Evolutionary conservation across 2,797 vertebrate species (phyloP), one percentile per base, ranked within the genome.

Genomic region (Scarus forsteni): DNA sequence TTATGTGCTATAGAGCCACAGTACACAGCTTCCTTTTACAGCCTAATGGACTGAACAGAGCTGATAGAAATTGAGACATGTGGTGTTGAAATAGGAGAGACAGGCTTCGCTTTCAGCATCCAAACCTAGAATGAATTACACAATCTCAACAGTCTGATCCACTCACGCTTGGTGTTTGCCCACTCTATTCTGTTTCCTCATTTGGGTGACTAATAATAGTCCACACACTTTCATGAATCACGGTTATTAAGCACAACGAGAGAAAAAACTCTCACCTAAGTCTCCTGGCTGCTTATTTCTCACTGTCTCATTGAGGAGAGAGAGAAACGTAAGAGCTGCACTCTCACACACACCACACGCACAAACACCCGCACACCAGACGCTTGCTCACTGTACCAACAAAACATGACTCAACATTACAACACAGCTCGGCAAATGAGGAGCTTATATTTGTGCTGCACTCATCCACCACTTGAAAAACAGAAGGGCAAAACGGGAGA

Each of bases 391-490:
- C 8, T 14, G 59, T 55, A 60, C 46, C 67, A 72, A 59, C 60
- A 72, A 74, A 81, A 73, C 55, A 15, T 59, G 72, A 79, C 80
- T 84, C 66, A 63, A 66, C 66, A 62, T 79, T 60, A 75, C 67
- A 55, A 73, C 59, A 51, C 73, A 52, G 58, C 46, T 52, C 68
- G 49, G 73, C 58, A 79, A 82, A 77, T 74, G 50, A 76, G 85
- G 73, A 74, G 57, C 63, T 66, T 40, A 19, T 58, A 72, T 83
- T 75, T 72, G 70, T 18, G 54, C 59, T 55, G 48, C 69, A 38
- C 79, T 84, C 73, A 56, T 80, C 66, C 40, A 2, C 51, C 75
- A 60, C 80, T 86, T 10, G 56, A 51, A 77, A 86, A 90, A 66
- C 64, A 77, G 43, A 75, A 73, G 49, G 59, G 60, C 60, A 78